phyloP scores from a whole-genome alignment of 2,888 invertebrate genomes.

The Toxonevra muliebris region DNA sequence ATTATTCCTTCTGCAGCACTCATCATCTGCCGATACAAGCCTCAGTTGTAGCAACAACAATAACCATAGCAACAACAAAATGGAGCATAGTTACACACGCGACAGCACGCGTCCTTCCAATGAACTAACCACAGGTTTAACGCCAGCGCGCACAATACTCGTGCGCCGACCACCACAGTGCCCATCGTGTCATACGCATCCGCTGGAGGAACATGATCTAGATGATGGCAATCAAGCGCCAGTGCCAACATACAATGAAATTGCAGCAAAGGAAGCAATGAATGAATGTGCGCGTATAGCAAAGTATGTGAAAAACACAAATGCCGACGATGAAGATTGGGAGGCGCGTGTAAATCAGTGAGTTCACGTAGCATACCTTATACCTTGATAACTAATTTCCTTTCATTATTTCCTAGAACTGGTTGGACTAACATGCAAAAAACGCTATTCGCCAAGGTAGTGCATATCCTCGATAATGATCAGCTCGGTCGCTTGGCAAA shows the following conservation, averaged over 20 bases:
- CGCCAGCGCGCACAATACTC: conserved; percentile 58
- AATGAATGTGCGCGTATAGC: conserved; percentile 76
- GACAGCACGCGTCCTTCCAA: conserved; percentile 66
- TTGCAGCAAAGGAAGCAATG: conserved; percentile 72
- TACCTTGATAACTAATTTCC: neutral
- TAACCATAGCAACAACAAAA: conserved; percentile 49
- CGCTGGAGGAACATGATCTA: conserved; percentile 66
- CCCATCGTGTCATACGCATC: conserved; percentile 62
- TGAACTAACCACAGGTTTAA: conserved; percentile 57
- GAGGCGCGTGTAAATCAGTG: conserved; percentile 74
- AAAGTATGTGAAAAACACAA: conserved; percentile 69
- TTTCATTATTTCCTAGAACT: conserved; percentile 61
- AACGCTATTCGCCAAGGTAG: conserved; percentile 72
- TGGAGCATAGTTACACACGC: conserved; percentile 79
- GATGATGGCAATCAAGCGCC: conserved; percentile 63
- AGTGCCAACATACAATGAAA: conserved; percentile 69
- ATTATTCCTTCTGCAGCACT: neutral
- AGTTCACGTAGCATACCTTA: conserved; percentile 34
- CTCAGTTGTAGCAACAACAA: conserved; percentile 14
- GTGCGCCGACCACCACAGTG: conserved; percentile 63
- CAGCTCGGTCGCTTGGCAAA: conserved; percentile 73
- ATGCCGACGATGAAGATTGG: conserved; percentile 72
- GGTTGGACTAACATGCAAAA: conserved; percentile 74
- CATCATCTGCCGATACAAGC: conserved; percentile 10
- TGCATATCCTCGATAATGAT: conserved; percentile 74